phyloP scores from a whole-genome alignment of 2,888 invertebrate genomes.

The Ophioninae sp. region DNA sequence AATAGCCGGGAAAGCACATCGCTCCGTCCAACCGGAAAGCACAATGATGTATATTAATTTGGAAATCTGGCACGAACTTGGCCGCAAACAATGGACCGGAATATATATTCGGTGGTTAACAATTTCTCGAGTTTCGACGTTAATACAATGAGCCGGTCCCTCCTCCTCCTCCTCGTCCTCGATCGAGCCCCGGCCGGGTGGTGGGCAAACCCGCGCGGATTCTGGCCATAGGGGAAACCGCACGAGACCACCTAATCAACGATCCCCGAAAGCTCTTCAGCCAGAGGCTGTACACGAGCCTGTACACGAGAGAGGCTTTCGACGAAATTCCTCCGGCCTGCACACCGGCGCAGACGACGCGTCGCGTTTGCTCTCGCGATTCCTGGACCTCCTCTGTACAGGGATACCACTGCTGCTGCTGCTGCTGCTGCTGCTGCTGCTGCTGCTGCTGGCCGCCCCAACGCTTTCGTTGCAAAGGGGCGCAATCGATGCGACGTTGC shows the following conservation, averaged over 20 bases:
- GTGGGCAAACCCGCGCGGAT: constrained; percentile 30
- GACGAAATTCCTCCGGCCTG: constrained; percentile 32
- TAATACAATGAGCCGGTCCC: constrained; percentile 31
- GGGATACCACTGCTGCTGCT: too few relatives aligned
- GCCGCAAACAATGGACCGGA: constrained; percentile 47
- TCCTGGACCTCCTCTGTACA: neutral
- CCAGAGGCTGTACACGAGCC: constrained; percentile 29
- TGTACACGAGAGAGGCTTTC: constrained; percentile 37
- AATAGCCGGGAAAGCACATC: constrained; percentile 8
- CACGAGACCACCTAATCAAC: constrained; percentile 59
- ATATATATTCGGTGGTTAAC: constrained; percentile 48
- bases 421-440: too few relatives aligned
- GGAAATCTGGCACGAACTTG: constrained; percentile 45
- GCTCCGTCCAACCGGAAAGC: constrained; percentile 14
- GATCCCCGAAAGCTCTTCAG: constrained; percentile 49
- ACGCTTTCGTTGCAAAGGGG: constrained; percentile 9
- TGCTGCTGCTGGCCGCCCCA: too few relatives aligned
- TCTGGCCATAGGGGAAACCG: constrained; percentile 41
- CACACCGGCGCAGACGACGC: constrained; percentile 47
- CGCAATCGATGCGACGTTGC: constrained; percentile 20
- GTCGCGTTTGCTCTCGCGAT: constrained; percentile 49
- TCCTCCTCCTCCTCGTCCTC: neutral
- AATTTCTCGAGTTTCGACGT: constrained; percentile 53
- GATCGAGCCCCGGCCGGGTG: too few relatives aligned
- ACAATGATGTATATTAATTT: constrained; percentile 52